phyloP scores from a whole-genome alignment of 1,140 invertebrate species.

The Hypsibius dujardini region DNA sequence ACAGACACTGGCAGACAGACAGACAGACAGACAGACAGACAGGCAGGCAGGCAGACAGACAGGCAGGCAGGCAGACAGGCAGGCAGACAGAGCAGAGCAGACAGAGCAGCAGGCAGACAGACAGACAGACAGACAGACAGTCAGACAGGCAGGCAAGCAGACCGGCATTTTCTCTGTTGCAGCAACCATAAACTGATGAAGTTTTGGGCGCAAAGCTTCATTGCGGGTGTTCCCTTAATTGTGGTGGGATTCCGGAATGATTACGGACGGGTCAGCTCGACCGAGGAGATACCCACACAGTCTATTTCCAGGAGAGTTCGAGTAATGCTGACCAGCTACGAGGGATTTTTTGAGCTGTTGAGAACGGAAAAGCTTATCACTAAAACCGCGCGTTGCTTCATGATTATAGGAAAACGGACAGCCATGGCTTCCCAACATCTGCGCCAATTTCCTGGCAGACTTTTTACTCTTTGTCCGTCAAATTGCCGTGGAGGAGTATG shows the following conservation, averaged over 20 bases:
- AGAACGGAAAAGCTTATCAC: too few relatives aligned
- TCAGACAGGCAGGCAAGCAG: too few relatives aligned
- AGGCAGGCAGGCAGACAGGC: too few relatives aligned
- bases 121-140: too few relatives aligned
- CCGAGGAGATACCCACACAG: background rate
- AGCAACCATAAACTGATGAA: background rate
- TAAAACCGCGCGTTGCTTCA: background rate
- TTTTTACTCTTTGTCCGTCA: background rate
- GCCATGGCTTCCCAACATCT: background rate
- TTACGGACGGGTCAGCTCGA: background rate
- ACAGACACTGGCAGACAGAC: too few relatives aligned
- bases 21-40: too few relatives aligned
- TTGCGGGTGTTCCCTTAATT: background rate
- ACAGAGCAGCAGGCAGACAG: too few relatives aligned
- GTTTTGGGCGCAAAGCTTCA: slow-evolving; percentile 4
- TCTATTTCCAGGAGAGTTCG: background rate
- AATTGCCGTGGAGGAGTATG: background rate
- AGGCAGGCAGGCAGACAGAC: too few relatives aligned
- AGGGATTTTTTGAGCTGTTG: background rate
- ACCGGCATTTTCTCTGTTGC: background rate
- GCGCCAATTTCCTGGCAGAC: background rate
- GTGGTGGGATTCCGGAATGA: background rate
- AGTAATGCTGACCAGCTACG: background rate
- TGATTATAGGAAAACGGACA: background rate
- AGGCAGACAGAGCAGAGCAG: too few relatives aligned